A percentile compares a stretch with the other conserved stretches of the same genome.
These are phyloP conservation scores for Eupeodes corollae DNA, from an alignment of 1,140 invertebrate genomes.

Conservation along the genomic window DNA sequence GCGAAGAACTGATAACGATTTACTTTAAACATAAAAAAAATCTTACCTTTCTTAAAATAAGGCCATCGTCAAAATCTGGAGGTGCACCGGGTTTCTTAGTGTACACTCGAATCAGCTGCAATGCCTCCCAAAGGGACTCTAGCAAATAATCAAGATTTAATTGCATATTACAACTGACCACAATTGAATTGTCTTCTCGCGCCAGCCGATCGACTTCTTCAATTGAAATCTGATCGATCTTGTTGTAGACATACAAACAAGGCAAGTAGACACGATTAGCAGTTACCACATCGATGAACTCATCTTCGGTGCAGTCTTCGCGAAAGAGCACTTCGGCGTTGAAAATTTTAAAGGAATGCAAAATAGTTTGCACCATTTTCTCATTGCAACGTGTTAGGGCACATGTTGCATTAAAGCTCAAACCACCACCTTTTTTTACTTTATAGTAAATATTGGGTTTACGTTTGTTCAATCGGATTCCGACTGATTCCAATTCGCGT, in stretches of 20 bases:
- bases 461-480: conserved; percentile 85
- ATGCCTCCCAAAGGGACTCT: conserved; percentile 86
- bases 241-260: conserved; percentile 98
- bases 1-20: no score
- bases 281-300: conserved; percentile 97
- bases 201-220: conserved; percentile 97
- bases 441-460: conserved; percentile 99
- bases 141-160: conserved; percentile 93
- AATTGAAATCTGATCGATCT: conserved; percentile 99
- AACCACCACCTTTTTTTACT: conserved; percentile 95
- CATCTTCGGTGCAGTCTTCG: conserved; percentile 91
- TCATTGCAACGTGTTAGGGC: conserved; percentile 89
- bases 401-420: conserved; percentile 97
- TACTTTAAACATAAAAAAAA: background rate
- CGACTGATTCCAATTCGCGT: conserved; percentile 90
- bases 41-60: conserved; percentile 70
- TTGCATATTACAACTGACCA: conserved; percentile 99
- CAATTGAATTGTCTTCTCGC: conserved; percentile 77
- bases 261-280: conserved; percentile 95
- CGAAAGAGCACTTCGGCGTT: conserved; percentile 96
- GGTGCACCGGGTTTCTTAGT: conserved; percentile 97
- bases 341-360: conserved; percentile 99
- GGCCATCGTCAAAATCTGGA: conserved; percentile 88
- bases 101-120: conserved; percentile 90
- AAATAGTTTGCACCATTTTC: conserved; percentile 95